A percentile compares a stretch with the other conserved stretches of the same genome.
Conservation (phyloP, 2,113 vertebrate genomes). For the Perognathus longimembris region DNA sequence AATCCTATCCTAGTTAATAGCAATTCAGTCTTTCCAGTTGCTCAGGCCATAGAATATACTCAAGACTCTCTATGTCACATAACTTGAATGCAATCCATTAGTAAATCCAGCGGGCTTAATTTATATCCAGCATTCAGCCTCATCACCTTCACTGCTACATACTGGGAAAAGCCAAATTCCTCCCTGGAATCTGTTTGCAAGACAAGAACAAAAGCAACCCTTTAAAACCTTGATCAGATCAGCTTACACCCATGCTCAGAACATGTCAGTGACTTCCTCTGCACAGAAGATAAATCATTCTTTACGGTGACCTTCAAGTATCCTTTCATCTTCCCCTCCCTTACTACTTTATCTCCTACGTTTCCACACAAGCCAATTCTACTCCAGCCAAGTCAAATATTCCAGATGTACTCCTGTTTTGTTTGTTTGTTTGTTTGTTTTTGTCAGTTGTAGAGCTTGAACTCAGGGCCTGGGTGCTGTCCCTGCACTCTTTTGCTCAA, state of each 20-base stretch:
- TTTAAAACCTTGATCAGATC: not conserved
- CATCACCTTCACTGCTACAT: not conserved
- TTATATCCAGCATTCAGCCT: not conserved
- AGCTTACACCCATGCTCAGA: not conserved
- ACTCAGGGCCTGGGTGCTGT: too few species aligned
- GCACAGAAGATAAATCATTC: not conserved
- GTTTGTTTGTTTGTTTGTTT: too few species aligned
- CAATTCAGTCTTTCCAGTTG: not conserved
- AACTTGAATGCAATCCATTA: conserved; percentile 1
- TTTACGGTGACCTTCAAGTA: not conserved
- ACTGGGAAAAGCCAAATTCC: not conserved
- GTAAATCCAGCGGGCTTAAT: not conserved
- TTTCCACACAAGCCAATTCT: not conserved
- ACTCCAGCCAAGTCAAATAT: not conserved
- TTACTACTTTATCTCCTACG: not conserved
- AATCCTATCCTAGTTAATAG: not conserved
- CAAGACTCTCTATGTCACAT: conserved; percentile 1
- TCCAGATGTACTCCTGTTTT: too few species aligned
- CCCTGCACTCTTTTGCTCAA: too few species aligned
- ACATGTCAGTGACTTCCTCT: not conserved
- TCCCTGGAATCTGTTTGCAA: not conserved
- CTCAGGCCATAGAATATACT: not conserved
- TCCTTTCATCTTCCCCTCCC: not conserved
- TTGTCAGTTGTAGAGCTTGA: too few species aligned
- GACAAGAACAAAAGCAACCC: not conserved